These are phyloP conservation scores for Cancer borealis DNA, from an alignment of 2,888 invertebrate genomes.

Conservation along the genomic window DNA sequence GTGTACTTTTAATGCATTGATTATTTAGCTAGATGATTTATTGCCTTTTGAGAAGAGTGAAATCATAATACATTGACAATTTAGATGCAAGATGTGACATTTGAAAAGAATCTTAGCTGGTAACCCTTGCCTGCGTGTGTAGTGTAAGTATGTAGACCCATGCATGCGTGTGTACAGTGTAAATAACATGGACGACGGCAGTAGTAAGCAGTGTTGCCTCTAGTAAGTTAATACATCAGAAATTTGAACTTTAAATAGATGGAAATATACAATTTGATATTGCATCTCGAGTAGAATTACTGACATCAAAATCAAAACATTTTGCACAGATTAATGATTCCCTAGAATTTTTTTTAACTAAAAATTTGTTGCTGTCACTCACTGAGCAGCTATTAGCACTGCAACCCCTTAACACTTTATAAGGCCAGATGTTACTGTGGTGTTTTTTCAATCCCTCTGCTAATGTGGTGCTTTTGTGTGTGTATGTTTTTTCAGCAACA, in stretches of 20 bases:
- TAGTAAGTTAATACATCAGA: not conserved
- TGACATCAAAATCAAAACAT: not conserved
- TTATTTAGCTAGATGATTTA: not conserved
- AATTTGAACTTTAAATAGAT: constrained; percentile 7
- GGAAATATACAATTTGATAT: not conserved
- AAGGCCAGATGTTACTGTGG: constrained; percentile 38
- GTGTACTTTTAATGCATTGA: not conserved
- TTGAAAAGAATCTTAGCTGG: not conserved
- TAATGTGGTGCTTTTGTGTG: constrained; percentile 78
- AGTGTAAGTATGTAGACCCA: not conserved
- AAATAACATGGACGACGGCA: not conserved
- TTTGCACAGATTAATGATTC: not conserved
- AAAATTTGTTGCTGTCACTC: constrained; percentile 5
- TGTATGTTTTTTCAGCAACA: constrained; percentile 78
- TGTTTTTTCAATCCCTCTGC: constrained; percentile 51
- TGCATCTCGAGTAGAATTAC: constrained; percentile 3
- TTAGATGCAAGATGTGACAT: not conserved
- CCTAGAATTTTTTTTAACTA: not conserved
- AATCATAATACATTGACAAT: not conserved
- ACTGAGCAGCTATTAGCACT: constrained; percentile 14
- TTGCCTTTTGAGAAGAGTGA: not conserved
- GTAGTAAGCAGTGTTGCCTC: constrained; percentile 28
- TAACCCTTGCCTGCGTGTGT: not conserved
- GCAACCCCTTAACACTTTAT: constrained; percentile 39
- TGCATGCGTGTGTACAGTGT: not conserved